Evolutionary conservation across 2,888 invertebrate genomes (phyloP), one percentile per base, ranked within the genome.

Genomic region (Pristionchus maxplancki): DNA sequence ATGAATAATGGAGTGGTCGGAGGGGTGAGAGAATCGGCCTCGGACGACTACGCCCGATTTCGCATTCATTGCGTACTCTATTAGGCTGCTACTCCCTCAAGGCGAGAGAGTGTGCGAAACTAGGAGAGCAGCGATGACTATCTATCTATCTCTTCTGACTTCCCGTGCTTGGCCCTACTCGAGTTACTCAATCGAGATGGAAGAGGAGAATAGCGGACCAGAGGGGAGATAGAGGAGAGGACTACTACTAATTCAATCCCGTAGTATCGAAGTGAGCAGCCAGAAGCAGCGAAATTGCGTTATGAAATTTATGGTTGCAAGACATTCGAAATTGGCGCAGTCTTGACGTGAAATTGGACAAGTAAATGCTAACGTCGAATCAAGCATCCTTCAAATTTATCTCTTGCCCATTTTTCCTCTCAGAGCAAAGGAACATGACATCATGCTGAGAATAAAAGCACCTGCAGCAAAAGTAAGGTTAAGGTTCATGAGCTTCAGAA

Each of bases 31-130:
- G 71, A 44, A 78, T 78, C 28, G 78, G 1, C 44, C 15, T 9
- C 28, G 44, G 28, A 24, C n/a, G 44, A n/a, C 78, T 28, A 34
- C 40, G 58, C 5, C 44, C 78, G 78, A 81, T 62, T 62, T 71
- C 53, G 87, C 89, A 89, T 87, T 89, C 89, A 89, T 89, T 89
- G 87, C 88, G 44, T 82, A 81, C 44, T 50, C 67, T 74, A 87
- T 85, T 53, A 82, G 71, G 78, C 53, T 74, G 83, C 88, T 86
- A 89, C 88, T 89, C 86, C 87, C 37, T 24, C 9, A 78, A 88
- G 89, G 82, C 88, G 85, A 67, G 89, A 87, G 15, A 74, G 40
- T 24, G 24, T 40, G 24, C 64, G 84, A 89, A 89, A 62, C 83
- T 87, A 88, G 62, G 86, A 86, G 83, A 34, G 78, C 48, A 67